Conservation (phyloP, 2,113 vertebrate genomes). For the Corythoichthys intestinalis region DNA sequence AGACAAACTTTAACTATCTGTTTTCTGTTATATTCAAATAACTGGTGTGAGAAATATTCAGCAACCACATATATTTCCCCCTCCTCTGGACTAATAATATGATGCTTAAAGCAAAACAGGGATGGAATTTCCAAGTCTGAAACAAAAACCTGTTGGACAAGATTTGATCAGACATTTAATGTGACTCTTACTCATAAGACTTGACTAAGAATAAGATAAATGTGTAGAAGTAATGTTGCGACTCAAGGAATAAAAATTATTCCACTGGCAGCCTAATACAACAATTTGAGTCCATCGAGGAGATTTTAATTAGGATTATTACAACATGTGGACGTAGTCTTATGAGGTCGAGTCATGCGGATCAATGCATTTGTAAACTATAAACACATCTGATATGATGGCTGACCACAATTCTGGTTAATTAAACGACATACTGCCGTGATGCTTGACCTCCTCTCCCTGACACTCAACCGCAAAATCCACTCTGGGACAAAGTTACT, state of each 20-base stretch:
- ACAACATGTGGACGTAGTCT: conserved; percentile 32
- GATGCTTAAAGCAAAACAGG: no score
- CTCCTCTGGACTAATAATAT: no score
- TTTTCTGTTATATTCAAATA: no score
- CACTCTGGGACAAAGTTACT: conserved; percentile 43
- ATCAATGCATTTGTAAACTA: conserved; percentile 24
- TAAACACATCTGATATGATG: conserved; percentile 39
- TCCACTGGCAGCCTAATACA: conserved; percentile 50
- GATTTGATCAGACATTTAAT: no score
- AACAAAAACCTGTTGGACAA: no score
- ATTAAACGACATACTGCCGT: conserved; percentile 15
- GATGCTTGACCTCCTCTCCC: conserved; percentile 44
- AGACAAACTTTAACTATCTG: no score
- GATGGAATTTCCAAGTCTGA: no score
- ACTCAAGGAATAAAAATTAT: conserved; percentile 57
- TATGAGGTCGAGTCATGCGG: conserved; percentile 8
- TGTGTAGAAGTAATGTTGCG: conserved; percentile 1
- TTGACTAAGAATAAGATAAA: no score
- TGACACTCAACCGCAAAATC: conserved; percentile 34
- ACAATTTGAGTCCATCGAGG: conserved; percentile 59
- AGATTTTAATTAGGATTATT: conserved; percentile 50
- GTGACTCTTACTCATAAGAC: no score
- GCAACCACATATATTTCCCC: no score
- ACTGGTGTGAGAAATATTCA: no score
- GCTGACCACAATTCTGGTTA: neutral